Conservation (phyloP, 2,797 vertebrate species). For the Limnodromus scolopaceus region DNA sequence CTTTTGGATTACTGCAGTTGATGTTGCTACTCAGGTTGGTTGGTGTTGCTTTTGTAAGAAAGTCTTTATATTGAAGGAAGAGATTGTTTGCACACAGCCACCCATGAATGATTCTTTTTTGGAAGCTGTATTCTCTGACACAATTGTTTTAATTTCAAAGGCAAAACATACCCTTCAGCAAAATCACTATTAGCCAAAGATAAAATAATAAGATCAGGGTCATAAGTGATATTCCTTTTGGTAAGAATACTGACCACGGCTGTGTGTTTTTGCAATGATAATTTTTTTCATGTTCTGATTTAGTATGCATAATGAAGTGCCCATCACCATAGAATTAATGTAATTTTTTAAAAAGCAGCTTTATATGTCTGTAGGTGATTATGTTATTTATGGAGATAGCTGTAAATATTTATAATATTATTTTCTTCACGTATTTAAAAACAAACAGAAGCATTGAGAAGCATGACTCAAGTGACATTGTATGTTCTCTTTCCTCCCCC, state of each 20-base stretch:
- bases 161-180: not conserved
- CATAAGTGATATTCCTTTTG: not conserved
- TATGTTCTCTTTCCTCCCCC: not conserved
- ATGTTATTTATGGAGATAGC: not conserved
- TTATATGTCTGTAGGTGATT: not conserved
- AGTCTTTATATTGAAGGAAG: not conserved
- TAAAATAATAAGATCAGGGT: not conserved
- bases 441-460: not conserved
- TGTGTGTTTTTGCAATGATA: not conserved
- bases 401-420: not conserved
- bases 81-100: not conserved
- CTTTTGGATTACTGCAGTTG: not conserved
- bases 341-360: rapidly evolving
- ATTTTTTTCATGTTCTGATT: not conserved
- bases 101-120: not conserved
- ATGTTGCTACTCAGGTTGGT: not conserved
- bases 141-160: not conserved
- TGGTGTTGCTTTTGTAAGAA: not conserved
- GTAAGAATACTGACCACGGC: not conserved
- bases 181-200: not conserved
- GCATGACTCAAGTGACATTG: not conserved
- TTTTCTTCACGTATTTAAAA: not conserved
- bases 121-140: not conserved
- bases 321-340: not conserved
- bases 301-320: not conserved